Evolutionary conservation across 2,113 vertebrate genomes (phyloP), one percentile per base, ranked within the genome.

Genomic region (Embiotoca jacksoni): DNA sequence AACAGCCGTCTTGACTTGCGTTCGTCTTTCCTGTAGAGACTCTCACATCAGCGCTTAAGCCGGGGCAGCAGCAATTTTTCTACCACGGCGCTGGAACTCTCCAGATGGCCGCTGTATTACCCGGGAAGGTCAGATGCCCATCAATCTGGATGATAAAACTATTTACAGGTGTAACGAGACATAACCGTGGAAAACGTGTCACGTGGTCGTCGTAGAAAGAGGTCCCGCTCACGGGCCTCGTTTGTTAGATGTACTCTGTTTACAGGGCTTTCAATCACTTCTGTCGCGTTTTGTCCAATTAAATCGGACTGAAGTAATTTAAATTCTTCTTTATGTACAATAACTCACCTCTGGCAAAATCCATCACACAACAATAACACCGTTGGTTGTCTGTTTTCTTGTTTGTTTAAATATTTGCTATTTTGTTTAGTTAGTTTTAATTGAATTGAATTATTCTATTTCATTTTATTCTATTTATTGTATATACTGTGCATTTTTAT

Each of bases 101-200:
- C 60, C 83, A 82, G 81, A 82, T 86, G 83, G 80, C 64, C 15
- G 72, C 49, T 32, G 5, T 33, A 32, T 80, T 75, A 75, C 59
- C 67, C 3, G 9, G 50, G 66, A 78, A 84, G 79, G 80, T 72
- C 73, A 81, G 71, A 76, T 11, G 71, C 67, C 77, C 61, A 37
- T 81, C 77, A 75, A 5, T 60, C 54, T 46, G 47, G 55, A 73
- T 60, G 82, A 69, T 71, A 1, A 15, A 61, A 32, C 35, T 33
- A 71, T 77, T 83, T 61, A 53, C 64, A 68, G 35, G 37, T 71
- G 61, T 54, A 49, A 13, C 53, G 62, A 75, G 53, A 77, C 49
- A 36, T 23, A 16, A n/a, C 76, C 68, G 57, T 68, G 11, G 47
- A 61, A 75, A 56, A 76, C 31, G 35, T 63, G 64, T 63, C 60